These are phyloP conservation scores for Hypothenemus hampei DNA, from an alignment of 1,140 invertebrate species.

Conservation along the genomic window DNA sequence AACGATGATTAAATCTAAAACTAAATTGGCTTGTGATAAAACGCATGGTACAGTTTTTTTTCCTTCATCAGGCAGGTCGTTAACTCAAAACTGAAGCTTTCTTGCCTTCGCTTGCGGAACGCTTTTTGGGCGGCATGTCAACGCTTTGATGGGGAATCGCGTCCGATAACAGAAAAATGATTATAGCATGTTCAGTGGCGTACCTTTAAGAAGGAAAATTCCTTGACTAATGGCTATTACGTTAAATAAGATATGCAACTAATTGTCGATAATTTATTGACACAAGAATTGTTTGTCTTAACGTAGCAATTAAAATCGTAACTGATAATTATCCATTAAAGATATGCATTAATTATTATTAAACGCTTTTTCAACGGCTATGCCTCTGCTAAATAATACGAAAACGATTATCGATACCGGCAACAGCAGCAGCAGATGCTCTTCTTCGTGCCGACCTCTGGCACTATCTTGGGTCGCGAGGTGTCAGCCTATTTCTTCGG, in stretches of 20 bases:
- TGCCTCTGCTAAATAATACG: conserved; percentile 2
- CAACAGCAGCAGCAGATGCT: conserved; percentile 1
- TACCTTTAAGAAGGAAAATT: not conserved
- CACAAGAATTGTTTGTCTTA: no score
- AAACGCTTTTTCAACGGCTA: no score
- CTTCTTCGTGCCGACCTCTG: not conserved
- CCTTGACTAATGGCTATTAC: not conserved
- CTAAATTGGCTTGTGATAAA: no score
- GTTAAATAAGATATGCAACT: not conserved
- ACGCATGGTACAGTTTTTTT: no score
- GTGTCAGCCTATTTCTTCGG: conserved; percentile 26
- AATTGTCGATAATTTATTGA: no score
- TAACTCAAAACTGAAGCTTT: no score
- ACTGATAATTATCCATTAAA: no score
- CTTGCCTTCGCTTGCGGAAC: no score
- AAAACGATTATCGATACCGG: conserved; percentile 6
- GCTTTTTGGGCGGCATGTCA: conserved; percentile 27
- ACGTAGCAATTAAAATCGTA: no score
- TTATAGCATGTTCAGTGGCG: conserved; percentile 6
- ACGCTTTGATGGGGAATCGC: conserved; percentile 15
- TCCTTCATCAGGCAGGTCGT: no score
- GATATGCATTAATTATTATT: no score
- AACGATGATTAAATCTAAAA: no score
- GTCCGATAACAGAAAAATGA: conserved; percentile 16
- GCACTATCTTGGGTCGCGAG: conserved; percentile 29